Conservation (phyloP, 2,888 invertebrate genomes). For the Agrotis puta region DNA sequence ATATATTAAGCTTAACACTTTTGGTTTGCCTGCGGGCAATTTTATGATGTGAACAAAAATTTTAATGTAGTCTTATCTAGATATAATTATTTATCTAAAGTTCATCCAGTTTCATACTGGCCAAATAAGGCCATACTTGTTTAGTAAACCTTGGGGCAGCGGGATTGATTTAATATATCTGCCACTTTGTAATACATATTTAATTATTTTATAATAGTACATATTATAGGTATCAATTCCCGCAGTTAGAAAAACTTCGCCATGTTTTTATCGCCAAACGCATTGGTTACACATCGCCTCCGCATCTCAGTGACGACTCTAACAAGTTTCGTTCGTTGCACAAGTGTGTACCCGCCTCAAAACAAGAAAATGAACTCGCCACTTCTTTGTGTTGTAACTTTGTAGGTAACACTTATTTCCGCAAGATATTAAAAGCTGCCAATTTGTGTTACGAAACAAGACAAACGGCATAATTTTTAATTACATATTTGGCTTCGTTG, state of each 20-base stretch:
- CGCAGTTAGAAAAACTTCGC: too few relatives aligned
- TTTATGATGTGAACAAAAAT: background rate
- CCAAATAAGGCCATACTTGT: background rate
- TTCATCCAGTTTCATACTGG: background rate
- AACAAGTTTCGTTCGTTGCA: slow-evolving; percentile 51
- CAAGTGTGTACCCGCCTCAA: slow-evolving; percentile 59
- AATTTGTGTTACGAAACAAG: slow-evolving; percentile 56
- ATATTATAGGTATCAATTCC: too few relatives aligned
- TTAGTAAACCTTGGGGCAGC: background rate
- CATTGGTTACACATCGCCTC: slow-evolving; percentile 34
- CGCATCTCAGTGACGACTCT: slow-evolving; percentile 39
- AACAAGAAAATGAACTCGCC: slow-evolving; percentile 52
- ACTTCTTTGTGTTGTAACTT: slow-evolving; percentile 59
- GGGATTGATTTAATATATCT: background rate
- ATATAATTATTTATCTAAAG: slow-evolving; percentile 13
- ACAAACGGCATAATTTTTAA: slow-evolving; percentile 49
- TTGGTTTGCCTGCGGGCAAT: background rate
- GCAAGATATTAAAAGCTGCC: slow-evolving; percentile 61
- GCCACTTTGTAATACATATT: too few relatives aligned
- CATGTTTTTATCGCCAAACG: slow-evolving; percentile 4
- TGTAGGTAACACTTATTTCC: slow-evolving; percentile 61
- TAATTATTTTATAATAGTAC: too few relatives aligned
- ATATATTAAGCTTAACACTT: background rate
- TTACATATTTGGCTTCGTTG: slow-evolving; percentile 24
- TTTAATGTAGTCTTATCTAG: background rate